phyloP scores from a whole-genome alignment of 1,140 invertebrate genomes.

The Capitella teleta region DNA sequence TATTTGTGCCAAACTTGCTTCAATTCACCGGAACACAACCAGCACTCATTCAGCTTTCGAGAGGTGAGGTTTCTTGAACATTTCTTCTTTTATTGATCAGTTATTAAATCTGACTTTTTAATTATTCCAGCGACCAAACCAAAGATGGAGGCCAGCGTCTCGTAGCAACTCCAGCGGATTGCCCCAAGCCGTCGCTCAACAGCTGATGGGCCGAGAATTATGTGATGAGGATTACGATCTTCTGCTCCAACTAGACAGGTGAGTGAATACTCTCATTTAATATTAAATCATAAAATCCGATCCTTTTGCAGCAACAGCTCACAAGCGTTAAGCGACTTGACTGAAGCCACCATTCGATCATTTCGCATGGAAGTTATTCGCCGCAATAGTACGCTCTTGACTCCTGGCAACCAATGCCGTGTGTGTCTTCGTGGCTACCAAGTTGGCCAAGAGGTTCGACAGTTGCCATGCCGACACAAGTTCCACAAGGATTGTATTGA shows the following conservation, averaged over 20 bases:
- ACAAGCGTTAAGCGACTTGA: slow-evolving; percentile 16
- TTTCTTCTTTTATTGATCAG: slow-evolving; percentile 14
- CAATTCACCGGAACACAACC: slow-evolving; percentile 34
- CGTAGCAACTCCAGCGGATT: slow-evolving; percentile 21
- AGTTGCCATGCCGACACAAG: slow-evolving; percentile 39
- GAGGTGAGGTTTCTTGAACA: slow-evolving; percentile 22
- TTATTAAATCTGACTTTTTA: slow-evolving; percentile 2
- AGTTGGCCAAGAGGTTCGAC: slow-evolving; percentile 28
- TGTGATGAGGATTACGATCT: slow-evolving; percentile 37
- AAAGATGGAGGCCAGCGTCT: slow-evolving; percentile 29
- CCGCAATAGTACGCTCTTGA: slow-evolving; percentile 23
- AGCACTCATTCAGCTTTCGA: slow-evolving; percentile 37
- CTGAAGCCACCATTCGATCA: slow-evolving; percentile 27
- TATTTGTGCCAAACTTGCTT: slow-evolving; percentile 39
- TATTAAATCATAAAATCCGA: too few relatives aligned
- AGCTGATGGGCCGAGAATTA: slow-evolving; percentile 33
- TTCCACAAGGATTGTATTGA: slow-evolving; percentile 40
- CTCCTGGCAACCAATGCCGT: slow-evolving; percentile 34
- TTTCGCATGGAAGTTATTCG: slow-evolving; percentile 31
- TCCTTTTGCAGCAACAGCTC: too few relatives aligned
- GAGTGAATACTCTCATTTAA: not conserved
- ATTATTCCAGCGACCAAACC: slow-evolving; percentile 29
- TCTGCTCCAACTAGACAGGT: slow-evolving; percentile 38
- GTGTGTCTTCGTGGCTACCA: slow-evolving; percentile 32
- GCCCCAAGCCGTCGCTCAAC: slow-evolving; percentile 28